These are phyloP conservation scores for Fragum fragum DNA, from an alignment of 2,888 invertebrate species.

Conservation along the genomic window DNA sequence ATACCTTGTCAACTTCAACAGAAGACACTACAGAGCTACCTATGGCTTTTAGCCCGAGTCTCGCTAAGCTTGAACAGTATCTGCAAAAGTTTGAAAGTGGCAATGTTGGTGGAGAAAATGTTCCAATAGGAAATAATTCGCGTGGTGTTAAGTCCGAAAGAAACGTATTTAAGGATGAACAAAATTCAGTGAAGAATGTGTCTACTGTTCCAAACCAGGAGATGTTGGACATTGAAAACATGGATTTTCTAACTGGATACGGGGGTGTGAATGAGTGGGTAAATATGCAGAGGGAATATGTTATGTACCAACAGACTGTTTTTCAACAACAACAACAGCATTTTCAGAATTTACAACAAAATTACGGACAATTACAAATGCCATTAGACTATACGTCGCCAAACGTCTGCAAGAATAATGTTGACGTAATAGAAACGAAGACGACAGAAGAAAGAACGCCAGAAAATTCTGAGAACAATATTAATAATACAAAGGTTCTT, in stretches of 20 bases:
- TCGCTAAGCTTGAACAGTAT: slow-evolving; percentile 10
- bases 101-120: background rate
- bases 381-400: background rate
- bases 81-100: slow-evolving; percentile 17
- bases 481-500: background rate
- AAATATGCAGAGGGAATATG: slow-evolving; percentile 19
- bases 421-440: background rate
- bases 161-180: background rate
- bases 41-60: slow-evolving; percentile 26
- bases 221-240: background rate
- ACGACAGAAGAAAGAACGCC: background rate
- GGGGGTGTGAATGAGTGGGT: slow-evolving; percentile 22
- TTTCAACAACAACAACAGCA: slow-evolving; percentile 21
- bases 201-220: background rate
- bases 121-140: background rate
- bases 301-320: slow-evolving; percentile 21
- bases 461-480: background rate
- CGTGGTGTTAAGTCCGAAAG: background rate
- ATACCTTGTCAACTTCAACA: background rate
- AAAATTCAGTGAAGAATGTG: background rate
- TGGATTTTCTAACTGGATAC: background rate
- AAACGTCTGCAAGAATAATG: background rate
- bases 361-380: slow-evolving; percentile 1
- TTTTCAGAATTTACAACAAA: slow-evolving; percentile 10
- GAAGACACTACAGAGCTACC: background rate